Conservation (phyloP, 2,113 vertebrate species). For the Chroicocephalus ridibundus region DNA sequence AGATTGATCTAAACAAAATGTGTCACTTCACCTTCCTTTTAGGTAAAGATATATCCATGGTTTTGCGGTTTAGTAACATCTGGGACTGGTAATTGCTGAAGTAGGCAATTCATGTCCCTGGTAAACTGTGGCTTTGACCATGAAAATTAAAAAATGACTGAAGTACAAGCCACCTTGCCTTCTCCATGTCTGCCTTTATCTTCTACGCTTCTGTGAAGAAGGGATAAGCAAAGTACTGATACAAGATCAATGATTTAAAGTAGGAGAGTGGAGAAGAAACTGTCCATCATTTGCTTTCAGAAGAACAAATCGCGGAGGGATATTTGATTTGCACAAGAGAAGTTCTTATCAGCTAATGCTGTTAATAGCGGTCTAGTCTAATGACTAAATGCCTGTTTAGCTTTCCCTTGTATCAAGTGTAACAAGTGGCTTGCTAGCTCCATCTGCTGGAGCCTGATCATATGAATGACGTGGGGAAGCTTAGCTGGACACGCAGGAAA, state of each 20-base stretch:
- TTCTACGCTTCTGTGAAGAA: neutral
- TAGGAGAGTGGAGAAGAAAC: neutral
- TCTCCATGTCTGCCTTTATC: neutral
- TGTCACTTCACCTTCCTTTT: neutral
- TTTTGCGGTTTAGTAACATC: neutral
- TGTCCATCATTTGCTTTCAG: neutral
- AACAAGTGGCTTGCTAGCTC: neutral
- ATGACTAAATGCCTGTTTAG: neutral
- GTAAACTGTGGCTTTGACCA: neutral
- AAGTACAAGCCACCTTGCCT: neutral
- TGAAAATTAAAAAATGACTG: neutral
- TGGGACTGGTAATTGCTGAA: neutral
- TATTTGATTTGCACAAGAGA: neutral
- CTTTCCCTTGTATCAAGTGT: neutral
- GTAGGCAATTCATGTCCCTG: neutral
- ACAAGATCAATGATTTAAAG: neutral
- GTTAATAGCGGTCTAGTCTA: neutral
- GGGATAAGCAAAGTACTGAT: neutral
- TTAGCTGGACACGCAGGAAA: rapidly evolving
- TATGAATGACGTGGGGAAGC: no score
- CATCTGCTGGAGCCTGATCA: neutral
- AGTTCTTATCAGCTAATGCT: neutral
- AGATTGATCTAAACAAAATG: neutral
- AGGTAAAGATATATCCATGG: neutral
- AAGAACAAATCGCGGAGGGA: neutral